Evolutionary conservation across 2,797 vertebrate species (phyloP).

Genomic region (Molossus alvarezi): DNA sequence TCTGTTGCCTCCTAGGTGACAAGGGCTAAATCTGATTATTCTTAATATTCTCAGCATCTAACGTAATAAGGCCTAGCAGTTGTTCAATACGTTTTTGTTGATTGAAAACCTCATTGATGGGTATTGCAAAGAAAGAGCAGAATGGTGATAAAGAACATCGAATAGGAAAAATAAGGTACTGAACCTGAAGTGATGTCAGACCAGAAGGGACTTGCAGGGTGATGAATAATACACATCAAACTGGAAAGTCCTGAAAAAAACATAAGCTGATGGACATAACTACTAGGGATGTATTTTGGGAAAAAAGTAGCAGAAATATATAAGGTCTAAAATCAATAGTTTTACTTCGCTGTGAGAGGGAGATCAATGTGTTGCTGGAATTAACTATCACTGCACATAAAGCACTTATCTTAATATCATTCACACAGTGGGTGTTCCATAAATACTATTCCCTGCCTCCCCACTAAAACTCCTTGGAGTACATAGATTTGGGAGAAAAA

Average conservation of each 20-base stretch:
- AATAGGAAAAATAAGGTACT: background rate
- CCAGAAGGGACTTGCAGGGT: no score
- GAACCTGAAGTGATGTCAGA: background rate
- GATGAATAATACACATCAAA: background rate
- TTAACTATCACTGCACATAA: background rate
- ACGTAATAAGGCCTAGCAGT: constrained; percentile 51
- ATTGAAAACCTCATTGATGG: constrained; percentile 43
- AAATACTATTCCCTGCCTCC: background rate
- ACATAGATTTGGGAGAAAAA: background rate
- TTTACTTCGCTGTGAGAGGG: background rate
- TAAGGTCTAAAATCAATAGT: background rate
- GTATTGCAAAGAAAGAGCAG: background rate
- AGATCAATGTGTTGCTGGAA: background rate
- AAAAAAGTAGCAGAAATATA: background rate
- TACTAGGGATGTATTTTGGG: background rate
- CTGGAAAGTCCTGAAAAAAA: background rate
- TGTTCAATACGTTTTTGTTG: constrained; percentile 57
- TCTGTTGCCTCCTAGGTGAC: constrained; percentile 18
- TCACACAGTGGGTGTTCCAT: background rate
- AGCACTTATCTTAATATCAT: background rate
- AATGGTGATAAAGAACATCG: background rate
- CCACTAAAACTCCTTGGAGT: background rate
- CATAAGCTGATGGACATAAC: background rate
- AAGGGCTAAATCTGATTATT: constrained; percentile 62
- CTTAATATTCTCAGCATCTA: constrained; percentile 46